These are phyloP conservation scores for Ceriagrion tenellum DNA, from an alignment of 2,888 invertebrate species.

Conservation along the genomic window DNA sequence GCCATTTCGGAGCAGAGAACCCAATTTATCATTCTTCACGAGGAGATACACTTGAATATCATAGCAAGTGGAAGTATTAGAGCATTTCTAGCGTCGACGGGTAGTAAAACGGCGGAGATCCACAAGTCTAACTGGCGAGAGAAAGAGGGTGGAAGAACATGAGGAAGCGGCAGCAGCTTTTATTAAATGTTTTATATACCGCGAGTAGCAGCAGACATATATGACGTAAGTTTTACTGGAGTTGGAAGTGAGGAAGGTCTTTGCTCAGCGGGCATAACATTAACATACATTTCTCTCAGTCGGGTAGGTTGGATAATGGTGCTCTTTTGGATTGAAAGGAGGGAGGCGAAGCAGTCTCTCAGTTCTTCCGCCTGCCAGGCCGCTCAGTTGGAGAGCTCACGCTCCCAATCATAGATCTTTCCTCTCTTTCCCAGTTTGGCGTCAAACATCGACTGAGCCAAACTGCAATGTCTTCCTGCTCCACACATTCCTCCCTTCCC, in stretches of 20 bases:
- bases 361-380: not conserved
- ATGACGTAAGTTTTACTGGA: not conserved
- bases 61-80: not conserved
- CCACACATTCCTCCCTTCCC: not conserved
- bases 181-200: not conserved
- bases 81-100: not conserved
- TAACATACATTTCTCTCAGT: not conserved
- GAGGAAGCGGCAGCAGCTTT: not conserved
- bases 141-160: too few relatives aligned
- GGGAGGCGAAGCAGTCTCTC: not conserved
- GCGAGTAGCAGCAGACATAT: not conserved
- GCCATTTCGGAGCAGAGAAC: too few relatives aligned
- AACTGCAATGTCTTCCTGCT: not conserved
- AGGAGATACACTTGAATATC: not conserved
- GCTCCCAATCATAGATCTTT: not conserved
- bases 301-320: not conserved
- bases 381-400: not conserved
- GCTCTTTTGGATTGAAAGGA: not conserved
- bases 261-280: not conserved
- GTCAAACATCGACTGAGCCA: not conserved
- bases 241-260: not conserved
- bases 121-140: too few relatives aligned
- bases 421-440: not conserved
- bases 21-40: not conserved
- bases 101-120: not conserved